phyloP scores from a whole-genome alignment of 1,140 invertebrate species.

The Arctopsyche grandis region DNA sequence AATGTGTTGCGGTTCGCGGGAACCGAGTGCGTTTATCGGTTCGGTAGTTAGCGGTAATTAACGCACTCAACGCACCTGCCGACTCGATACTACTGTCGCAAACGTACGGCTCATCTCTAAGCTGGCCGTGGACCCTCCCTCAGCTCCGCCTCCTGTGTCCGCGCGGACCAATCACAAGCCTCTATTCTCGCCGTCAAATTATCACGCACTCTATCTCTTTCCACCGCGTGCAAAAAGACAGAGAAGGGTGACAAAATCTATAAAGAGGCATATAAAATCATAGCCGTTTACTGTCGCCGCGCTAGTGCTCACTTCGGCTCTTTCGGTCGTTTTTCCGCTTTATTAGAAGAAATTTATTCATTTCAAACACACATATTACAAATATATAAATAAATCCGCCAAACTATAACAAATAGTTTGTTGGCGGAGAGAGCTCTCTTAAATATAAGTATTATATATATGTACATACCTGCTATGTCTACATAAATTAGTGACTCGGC shows the following conservation, averaged over 20 bases:
- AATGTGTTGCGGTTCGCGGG: background rate
- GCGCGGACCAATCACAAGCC: slow-evolving; percentile 10
- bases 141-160: background rate
- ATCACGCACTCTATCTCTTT: background rate
- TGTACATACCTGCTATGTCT: too few relatives aligned
- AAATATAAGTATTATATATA: too few relatives aligned
- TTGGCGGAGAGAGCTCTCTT: too few relatives aligned
- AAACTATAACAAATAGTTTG: too few relatives aligned
- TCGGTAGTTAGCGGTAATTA: background rate
- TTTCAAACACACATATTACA: too few relatives aligned
- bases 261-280: slow-evolving; percentile 40
- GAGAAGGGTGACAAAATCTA: slow-evolving; percentile 19
- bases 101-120: background rate
- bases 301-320: too few relatives aligned
- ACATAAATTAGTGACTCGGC: too few relatives aligned
- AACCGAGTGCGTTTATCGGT: background rate
- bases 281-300: slow-evolving; percentile 17
- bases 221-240: background rate
- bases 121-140: background rate
- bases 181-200: background rate
- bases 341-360: too few relatives aligned
- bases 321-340: slow-evolving; percentile 10
- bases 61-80: slow-evolving; percentile 3
- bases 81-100: background rate
- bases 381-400: too few relatives aligned